Conservation (phyloP, 2,888 invertebrate genomes). For the Drosophila meridiana region DNA sequence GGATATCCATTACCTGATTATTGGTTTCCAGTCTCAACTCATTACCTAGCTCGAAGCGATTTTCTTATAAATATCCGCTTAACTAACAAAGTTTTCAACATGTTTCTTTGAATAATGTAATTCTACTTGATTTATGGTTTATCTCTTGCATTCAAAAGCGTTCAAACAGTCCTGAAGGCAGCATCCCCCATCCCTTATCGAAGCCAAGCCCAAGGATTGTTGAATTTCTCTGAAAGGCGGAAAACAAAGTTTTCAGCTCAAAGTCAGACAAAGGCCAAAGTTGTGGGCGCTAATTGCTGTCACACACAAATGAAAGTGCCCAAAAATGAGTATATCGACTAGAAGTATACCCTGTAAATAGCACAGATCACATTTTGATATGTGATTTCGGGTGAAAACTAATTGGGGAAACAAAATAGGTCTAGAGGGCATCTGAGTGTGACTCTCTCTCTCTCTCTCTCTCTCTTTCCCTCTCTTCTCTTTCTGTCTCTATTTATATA, state of each 20-base stretch:
- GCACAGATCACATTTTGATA: not conserved
- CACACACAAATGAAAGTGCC: not conserved
- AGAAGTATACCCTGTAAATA: not conserved
- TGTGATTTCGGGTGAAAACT: not conserved
- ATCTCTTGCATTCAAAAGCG: not conserved
- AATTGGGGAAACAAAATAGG: no score
- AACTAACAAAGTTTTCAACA: not conserved
- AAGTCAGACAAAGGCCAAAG: constrained; percentile 12
- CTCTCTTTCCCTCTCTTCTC: not conserved
- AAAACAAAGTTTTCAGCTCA: constrained; percentile 11
- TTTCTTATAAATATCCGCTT: not conserved
- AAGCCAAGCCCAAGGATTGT: not conserved
- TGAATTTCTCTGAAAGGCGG: not conserved
- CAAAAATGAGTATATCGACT: not conserved
- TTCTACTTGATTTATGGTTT: not conserved
- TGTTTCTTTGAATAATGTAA: no score
- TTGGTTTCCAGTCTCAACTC: not conserved
- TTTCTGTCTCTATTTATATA: not conserved
- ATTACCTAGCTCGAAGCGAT: not conserved
- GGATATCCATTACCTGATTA: not conserved
- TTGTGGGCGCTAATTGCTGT: constrained; percentile 25
- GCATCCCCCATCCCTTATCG: not conserved
- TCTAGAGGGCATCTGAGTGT: not conserved
- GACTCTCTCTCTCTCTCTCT: not conserved
- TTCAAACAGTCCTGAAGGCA: not conserved